Evolutionary conservation across 2,888 invertebrate genomes (phyloP), one percentile per base, ranked within the genome.

Genomic region (Lordiphosa fenestrarum): DNA sequence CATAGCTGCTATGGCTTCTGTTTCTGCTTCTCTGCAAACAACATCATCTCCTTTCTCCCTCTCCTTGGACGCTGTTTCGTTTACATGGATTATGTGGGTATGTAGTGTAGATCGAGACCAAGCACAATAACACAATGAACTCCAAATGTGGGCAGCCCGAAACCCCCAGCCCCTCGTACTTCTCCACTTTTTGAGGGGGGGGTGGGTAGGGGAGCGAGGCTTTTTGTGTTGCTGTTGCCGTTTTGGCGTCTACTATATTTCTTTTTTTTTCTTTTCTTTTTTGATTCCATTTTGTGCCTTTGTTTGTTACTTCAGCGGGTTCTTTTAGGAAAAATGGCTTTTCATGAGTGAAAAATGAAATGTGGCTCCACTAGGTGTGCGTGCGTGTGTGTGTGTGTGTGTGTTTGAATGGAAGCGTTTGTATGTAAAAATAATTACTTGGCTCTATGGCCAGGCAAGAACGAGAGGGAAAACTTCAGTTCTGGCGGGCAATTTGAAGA

Each of bases 51-150:
- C 36, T 9, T 48, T 48, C 21, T 48, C 48, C 36, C 21, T 37
- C 48, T 12, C 25, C 35, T 40, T 46, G 19, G 50, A 19, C 60
- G 33, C 42, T 50, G 46, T 39, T 47, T 48, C 66, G 66, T 71
- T 81, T 71, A 64, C 78, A 74, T 68, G 78, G 72, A 72, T 74
- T 84, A 84, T 83, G 73, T 83, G 82, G 84, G 86, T 84, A 86
- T 86, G 78, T 86, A 85, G 85, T 76, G 83, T 68, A 66, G 73
- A 59, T 53, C 66, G 64, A 73, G 78, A 65, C 66, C 73, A 80
- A 83, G 71, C 86, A 86, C 85, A 84, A 84, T 84, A 84, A 84
- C 84, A 84, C 86, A 84, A 84, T 84, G 84, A 84, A 84, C 86
- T 86, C 77, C 75, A 80, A 85, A 70, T 74, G 75, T 75, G 71